Conservation (phyloP, 2,888 invertebrate species). For the Tetheella fluctuosa region DNA sequence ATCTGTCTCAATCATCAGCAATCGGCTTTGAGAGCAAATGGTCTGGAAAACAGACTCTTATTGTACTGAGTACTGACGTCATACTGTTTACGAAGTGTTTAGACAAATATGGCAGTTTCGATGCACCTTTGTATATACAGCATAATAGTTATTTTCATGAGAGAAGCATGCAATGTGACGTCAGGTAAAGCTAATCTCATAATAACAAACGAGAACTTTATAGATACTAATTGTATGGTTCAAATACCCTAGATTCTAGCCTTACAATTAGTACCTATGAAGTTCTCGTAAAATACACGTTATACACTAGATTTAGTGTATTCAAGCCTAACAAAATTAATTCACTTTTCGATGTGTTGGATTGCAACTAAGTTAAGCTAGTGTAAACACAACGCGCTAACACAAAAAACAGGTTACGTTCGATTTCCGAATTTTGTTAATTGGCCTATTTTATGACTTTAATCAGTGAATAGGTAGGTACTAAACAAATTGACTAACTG, state of each 20-base stretch:
- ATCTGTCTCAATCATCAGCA: conserved; percentile 45
- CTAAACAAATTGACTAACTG: too few species aligned
- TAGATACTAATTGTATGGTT: neutral
- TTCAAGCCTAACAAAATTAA: neutral
- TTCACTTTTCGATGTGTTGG: neutral
- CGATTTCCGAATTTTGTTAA: neutral
- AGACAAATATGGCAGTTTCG: conserved; percentile 15
- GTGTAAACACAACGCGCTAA: neutral
- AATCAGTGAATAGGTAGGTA: too few species aligned
- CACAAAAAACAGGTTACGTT: neutral
- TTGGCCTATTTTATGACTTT: neutral
- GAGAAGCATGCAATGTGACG: conserved; percentile 7
- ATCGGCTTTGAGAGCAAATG: conserved; percentile 36
- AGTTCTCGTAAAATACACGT: too few species aligned
- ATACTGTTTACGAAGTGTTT: conserved; percentile 23
- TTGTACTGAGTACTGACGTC: conserved; percentile 34
- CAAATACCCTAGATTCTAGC: neutral
- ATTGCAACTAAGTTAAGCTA: neutral
- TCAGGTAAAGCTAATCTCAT: neutral
- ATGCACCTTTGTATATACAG: neutral
- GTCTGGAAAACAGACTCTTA: conserved; percentile 37
- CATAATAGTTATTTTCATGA: conserved; percentile 14
- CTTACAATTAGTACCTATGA: neutral
- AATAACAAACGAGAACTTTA: neutral
- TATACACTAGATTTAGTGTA: too few species aligned